Evolutionary conservation across 2,113 vertebrate genomes (phyloP).

Genomic region (Phalacrocorax pelagicus): DNA sequence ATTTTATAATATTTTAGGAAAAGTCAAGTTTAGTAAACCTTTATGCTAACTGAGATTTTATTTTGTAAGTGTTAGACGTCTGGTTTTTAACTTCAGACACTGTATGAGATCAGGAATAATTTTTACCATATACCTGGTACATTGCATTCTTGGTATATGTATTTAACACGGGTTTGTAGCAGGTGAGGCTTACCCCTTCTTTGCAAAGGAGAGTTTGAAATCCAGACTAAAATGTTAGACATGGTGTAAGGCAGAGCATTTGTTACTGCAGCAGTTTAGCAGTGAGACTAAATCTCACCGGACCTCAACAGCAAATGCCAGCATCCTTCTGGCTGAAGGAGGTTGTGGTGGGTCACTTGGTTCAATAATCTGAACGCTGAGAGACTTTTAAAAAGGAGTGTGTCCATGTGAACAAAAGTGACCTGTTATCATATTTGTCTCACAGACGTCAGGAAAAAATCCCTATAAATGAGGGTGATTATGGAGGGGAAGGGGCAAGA

Average conservation of each 20-base stretch:
- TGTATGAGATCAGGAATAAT: background rate
- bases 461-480: background rate
- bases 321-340: background rate
- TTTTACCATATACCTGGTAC: background rate
- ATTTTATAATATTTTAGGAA: background rate
- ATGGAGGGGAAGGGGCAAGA: background rate
- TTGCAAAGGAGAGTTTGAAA: background rate
- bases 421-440: background rate
- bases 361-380: background rate
- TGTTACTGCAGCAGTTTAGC: background rate
- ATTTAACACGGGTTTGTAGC: background rate
- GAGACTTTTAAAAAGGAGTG: background rate
- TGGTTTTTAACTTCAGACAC: slow-evolving; percentile 24
- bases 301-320: background rate
- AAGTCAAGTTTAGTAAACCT: background rate
- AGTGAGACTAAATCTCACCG: background rate
- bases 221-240: background rate
- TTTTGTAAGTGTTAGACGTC: background rate
- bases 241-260: background rate
- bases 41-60: background rate
- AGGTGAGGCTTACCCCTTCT: background rate
- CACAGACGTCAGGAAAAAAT: background rate
- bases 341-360: background rate
- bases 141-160: background rate
- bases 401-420: background rate